Base-by-base conservation (phyloP, 2,888 invertebrate genomes). In the Silvanus unidentatus region DNA sequence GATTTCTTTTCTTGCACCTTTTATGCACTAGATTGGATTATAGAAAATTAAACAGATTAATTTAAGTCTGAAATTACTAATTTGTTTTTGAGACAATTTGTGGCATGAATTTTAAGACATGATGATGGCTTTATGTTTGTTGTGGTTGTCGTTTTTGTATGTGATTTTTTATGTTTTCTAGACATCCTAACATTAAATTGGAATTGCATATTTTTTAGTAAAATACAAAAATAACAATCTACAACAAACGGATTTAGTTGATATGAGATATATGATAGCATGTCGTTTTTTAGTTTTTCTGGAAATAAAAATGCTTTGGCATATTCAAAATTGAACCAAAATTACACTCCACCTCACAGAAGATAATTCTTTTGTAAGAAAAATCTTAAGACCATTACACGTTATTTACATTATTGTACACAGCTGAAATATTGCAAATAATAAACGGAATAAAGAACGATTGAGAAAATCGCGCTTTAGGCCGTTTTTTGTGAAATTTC, bases 331-430 rank as follows among this genome's bases (percentile, higher is more conserved):
- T 22, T 22, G 4, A 27, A 15, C 27, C 29, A 40, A 39, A 40
- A 22, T 38, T 36, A 14, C 13, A 36, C 46, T 52, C 58, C 63
- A 59, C 63, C 65, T 65, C 63, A 60, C 64, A 63, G 57, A 63
- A 64, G 63, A 55, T 53, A 54, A 54, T 52, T 12, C 3, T 32
- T 32, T 12, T 32, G 28, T 32, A 22, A 22, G 3, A 22, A 22
- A 5, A 22, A 22, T 22, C n/a, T n/a, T 22, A 51, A 54, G 54
- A 58, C 57, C 63, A 56, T 49, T 59, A 58, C 53, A 55, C 60
- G 65, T 56, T 66, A 64, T 64, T 66, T 66, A 64, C 64, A 58
- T 64, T 59, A 58, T 64, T 64, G 65, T 65, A 59, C 64, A 50
- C 56, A n/a, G 40, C 46, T 45, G 45, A 52, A 49, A 43, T 49